Evolutionary conservation across 1,140 invertebrate species (phyloP).

Genomic region (Procambarus clarkii): DNA sequence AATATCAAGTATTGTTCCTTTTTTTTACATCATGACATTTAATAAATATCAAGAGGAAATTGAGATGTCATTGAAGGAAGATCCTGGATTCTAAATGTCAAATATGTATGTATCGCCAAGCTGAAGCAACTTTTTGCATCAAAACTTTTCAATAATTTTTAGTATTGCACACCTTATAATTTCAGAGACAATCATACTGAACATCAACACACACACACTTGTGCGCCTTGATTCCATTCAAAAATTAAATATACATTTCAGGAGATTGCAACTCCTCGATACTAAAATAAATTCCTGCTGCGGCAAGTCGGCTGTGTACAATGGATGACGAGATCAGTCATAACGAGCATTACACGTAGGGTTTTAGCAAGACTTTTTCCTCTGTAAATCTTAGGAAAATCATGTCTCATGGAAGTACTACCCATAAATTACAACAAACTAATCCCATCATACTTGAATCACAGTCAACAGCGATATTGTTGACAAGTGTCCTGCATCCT

Average conservation of each 20-base stretch:
- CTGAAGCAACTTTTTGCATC: neutral
- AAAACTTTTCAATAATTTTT: neutral
- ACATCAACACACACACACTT: neutral
- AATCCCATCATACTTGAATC: constrained; percentile 8
- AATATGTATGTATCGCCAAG: neutral
- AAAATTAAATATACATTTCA: constrained; percentile 30
- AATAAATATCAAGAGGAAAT: neutral
- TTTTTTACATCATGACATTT: neutral
- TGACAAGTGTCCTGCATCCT: constrained; percentile 41
- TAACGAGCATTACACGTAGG: constrained; percentile 42
- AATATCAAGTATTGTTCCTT: neutral
- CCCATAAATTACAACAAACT: constrained; percentile 7
- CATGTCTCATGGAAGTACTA: constrained; percentile 21
- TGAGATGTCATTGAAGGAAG: neutral
- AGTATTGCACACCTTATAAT: neutral
- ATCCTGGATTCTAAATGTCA: neutral
- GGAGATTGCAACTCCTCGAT: constrained; percentile 34
- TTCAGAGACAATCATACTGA: neutral
- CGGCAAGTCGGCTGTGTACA: constrained; percentile 28
- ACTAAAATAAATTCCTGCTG: constrained; percentile 51
- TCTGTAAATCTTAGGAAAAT: neutral
- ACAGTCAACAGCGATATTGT: constrained; percentile 1
- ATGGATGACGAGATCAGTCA: constrained; percentile 39
- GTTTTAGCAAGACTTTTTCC: neutral
- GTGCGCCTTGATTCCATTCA: constrained; percentile 14